These are phyloP conservation scores for Aphrophora alni DNA, from an alignment of 2,888 invertebrate species.

Conservation along the genomic window DNA sequence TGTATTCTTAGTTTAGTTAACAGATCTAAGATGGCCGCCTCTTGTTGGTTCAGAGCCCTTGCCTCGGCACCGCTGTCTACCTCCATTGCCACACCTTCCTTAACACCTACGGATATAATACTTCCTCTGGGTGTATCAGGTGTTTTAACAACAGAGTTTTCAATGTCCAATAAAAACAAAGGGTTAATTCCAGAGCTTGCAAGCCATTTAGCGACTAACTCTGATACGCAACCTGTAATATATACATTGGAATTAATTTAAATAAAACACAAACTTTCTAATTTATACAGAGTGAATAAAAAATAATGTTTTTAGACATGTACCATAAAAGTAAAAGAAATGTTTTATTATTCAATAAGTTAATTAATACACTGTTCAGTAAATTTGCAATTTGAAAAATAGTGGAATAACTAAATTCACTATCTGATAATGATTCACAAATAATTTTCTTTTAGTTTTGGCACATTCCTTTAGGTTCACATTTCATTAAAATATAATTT, in stretches of 20 bases:
- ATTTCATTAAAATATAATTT: too few species aligned
- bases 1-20: conserved; percentile 71
- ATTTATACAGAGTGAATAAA: not conserved
- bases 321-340: too few species aligned
- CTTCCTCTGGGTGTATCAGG: not conserved
- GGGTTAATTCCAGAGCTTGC: conserved; percentile 76
- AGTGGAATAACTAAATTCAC: too few species aligned
- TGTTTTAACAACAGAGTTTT: not conserved
- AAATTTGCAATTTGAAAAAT: too few species aligned
- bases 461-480: too few species aligned
- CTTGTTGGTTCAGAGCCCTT: conserved; percentile 41
- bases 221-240: conserved; percentile 78
- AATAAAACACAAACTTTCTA: not conserved
- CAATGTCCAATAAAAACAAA: conserved; percentile 57
- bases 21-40: conserved; percentile 61
- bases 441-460: too few species aligned
- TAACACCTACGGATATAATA: conserved; percentile 54
- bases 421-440: too few species aligned
- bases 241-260: too few species aligned
- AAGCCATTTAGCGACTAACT: conserved; percentile 87
- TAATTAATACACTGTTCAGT: too few species aligned
- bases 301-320: too few species aligned
- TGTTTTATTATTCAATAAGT: too few species aligned
- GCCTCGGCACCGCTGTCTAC: conserved; percentile 53
- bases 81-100: conserved; percentile 47